Conservation (phyloP, 2,113 vertebrate species). For the Eleginops maclovinus region DNA sequence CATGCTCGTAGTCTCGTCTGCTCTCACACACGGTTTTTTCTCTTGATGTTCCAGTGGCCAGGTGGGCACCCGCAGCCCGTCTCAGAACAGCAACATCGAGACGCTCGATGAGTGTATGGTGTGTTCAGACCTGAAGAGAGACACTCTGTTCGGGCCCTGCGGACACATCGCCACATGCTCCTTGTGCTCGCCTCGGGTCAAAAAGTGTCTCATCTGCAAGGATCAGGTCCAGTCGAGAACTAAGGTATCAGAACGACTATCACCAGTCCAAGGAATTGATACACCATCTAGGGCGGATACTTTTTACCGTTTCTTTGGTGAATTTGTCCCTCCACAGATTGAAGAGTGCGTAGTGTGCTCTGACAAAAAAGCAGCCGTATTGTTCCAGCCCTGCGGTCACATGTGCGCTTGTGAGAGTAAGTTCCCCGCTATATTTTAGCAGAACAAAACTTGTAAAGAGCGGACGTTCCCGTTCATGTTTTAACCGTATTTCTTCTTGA, state of each 20-base stretch:
- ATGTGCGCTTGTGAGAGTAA: conserved; percentile 99
- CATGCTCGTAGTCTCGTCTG: too few relatives aligned
- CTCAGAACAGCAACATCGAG: conserved; percentile 96
- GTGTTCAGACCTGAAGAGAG: conserved; percentile 98
- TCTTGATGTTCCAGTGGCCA: conserved; percentile 87
- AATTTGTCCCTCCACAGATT: conserved; percentile 84
- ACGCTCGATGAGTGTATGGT: conserved; percentile 99
- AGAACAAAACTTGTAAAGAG: not conserved
- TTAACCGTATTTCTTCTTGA: not conserved
- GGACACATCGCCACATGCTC: conserved; percentile 99
- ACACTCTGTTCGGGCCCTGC: conserved; percentile 98
- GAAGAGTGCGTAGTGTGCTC: conserved; percentile 99
- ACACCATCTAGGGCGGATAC: not conserved
- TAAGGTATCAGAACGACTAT: conserved; percentile 86
- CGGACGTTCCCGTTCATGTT: not conserved
- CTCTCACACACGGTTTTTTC: conserved; percentile 6
- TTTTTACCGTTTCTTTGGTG: not conserved
- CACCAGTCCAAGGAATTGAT: not conserved
- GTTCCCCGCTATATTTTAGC: conserved; percentile 66
- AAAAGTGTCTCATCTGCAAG: conserved; percentile 99
- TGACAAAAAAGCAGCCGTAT: conserved; percentile 98
- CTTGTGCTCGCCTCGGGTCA: conserved; percentile 97
- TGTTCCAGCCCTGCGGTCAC: conserved; percentile 98
- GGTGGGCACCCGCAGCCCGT: conserved; percentile 96
- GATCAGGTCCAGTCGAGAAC: conserved; percentile 99